Evolutionary conservation across 2,888 invertebrate genomes (phyloP), one percentile per base, ranked within the genome.

Genomic region (Nemoura dubitans): DNA sequence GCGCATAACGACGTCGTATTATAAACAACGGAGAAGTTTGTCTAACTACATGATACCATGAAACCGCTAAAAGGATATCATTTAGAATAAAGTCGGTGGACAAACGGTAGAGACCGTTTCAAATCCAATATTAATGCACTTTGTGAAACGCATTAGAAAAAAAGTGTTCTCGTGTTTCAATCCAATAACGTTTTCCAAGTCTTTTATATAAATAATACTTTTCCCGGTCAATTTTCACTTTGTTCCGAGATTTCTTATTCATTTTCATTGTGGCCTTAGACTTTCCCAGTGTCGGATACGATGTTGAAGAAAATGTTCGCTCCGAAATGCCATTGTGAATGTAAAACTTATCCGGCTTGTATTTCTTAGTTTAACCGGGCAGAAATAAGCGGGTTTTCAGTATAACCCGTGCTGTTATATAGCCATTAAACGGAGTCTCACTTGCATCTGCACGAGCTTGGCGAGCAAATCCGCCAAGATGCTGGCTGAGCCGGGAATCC

Each of bases 61-160:
- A 59, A 59, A 59, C 59, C 59, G 14, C 59, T 59, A 21, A 59
- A 59, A 59, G 59, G 59, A 59, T 59, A 7, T 59, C 21, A 36
- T 10, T 36, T 36, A 3, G 36, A 10, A 36, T 36, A 10, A 36
- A 36, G 10, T 6, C 36, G 10, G 10, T 36, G 10, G 5, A 36
- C n/a, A 3, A 36, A 36, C 36, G 36, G 36, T 14, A 14, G 21
- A 7, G 59, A 59, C 16, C 59, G 59, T 59, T 59, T 59, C 59
- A 59, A 59, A 59, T 59, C 59, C 59, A 59, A 59, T 59, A 59
- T 7, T 59, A 59, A 59, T 59, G 59, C 59, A 59, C 59, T 59
- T 21, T 59, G 59, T 21, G 59, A 59, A 59, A 59, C 16, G 59
- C 21, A 59, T 59, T 59, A 21, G 59, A 59, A 59, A 59, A 14